Base-by-base conservation (phyloP, 1,140 invertebrate species). In the Nymphalis io region DNA sequence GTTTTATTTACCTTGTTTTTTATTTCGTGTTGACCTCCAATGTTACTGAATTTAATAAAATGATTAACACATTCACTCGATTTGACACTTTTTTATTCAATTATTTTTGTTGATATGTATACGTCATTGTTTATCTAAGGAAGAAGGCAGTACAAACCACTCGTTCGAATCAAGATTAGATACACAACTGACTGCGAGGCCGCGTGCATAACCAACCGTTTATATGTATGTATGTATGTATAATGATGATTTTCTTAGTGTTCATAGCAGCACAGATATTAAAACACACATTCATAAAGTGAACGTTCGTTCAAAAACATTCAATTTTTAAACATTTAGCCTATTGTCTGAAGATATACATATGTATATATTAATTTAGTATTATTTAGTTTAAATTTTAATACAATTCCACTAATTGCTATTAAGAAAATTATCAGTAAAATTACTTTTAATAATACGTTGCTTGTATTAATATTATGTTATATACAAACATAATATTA, bases 101-200 rank as follows among this genome's bases (percentile, higher is more conserved):
- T 57, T 55, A 62, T 53, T n/a, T n/a, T n/a, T 46, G 13, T 4
- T 38, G 42, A 18, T 63, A 33, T 16, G 27, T 48, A n/a, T 48
- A 38, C 40, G 67, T 61, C 51, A 61, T 60, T 63, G 46, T 63
- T 68, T n/a, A 58, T 27, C 16, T 13, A 46, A n/a, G 27, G 21
- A 53, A 68, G 48, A 44, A 62, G 51, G 51, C 46, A 44, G 59
- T 16, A 60, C 18, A 61, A 62, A 65, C 64, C 78, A 72, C 38
- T 78, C 73, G 67, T 48, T 68, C 74, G 27, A 51, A 48, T 59
- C 73, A 55, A 78, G 69, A 80, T 78, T 78, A 80, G 75, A 78
- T 73, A 72, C 40, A 48, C 68, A 70, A 80, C 78, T 80, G 78
- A 62, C 71, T 70, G 65, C 59, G 55, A 53, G 48, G 72, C 63